phyloP scores from a whole-genome alignment of 2,113 vertebrate genomes.

The Sinocyclocheilus grahami region DNA sequence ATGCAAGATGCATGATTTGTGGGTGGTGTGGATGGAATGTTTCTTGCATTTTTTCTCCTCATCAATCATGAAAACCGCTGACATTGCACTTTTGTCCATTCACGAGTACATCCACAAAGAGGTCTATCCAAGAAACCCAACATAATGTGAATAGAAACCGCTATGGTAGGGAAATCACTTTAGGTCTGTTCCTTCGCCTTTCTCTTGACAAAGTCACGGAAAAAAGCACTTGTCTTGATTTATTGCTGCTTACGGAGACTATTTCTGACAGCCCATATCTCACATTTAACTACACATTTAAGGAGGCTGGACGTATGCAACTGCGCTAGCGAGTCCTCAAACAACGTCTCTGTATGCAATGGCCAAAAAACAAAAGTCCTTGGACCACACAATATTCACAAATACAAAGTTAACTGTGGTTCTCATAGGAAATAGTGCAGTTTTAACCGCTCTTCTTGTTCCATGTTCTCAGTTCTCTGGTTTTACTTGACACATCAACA shows the following conservation, averaged over 20 bases:
- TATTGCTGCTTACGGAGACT: slow-evolving; percentile 40
- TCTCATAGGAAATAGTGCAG: slow-evolving; percentile 54
- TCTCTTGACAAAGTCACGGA: slow-evolving; percentile 28
- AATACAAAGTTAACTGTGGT: slow-evolving; percentile 37
- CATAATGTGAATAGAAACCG: slow-evolving; percentile 23
- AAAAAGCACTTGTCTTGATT: slow-evolving; percentile 19
- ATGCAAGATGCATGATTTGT: not conserved
- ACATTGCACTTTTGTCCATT: slow-evolving; percentile 34
- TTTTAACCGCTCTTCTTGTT: slow-evolving; percentile 51
- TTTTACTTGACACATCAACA: slow-evolving; percentile 59
- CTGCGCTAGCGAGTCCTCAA: slow-evolving; percentile 34
- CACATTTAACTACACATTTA: slow-evolving; percentile 11
- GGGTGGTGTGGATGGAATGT: not conserved
- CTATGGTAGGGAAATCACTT: slow-evolving; percentile 38
- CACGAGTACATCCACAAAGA: not conserved
- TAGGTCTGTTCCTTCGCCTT: slow-evolving; percentile 1
- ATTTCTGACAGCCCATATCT: slow-evolving; percentile 35
- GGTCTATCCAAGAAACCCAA: not conserved
- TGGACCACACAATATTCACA: slow-evolving; percentile 25
- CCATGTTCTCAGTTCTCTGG: slow-evolving; percentile 50
- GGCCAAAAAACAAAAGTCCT: slow-evolving; percentile 14
- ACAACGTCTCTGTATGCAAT: slow-evolving; percentile 7
- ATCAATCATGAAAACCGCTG: slow-evolving; percentile 37
- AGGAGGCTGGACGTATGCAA: not conserved
- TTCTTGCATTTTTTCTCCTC: not conserved